Percentiles rank a stretch among this genome's conserved stretches.
Conservation (phyloP, 2,888 invertebrate genomes). For the Gastracanthus pulcherrimus region DNA sequence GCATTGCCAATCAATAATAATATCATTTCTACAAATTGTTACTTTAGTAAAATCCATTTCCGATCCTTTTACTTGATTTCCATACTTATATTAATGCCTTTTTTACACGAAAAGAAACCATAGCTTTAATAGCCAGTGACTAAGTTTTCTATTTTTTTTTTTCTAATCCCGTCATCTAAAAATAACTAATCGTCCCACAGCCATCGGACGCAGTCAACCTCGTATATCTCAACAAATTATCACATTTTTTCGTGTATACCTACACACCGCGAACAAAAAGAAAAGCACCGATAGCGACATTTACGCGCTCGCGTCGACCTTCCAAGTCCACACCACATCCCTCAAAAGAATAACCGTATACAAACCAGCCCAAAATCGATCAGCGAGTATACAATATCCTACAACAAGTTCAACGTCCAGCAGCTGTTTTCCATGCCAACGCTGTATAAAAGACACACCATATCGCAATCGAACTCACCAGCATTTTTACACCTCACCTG, state of each 20-base stretch:
- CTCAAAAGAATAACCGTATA: neutral
- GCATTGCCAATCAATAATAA: no score
- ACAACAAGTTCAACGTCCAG: constrained; percentile 29
- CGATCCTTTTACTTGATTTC: neutral
- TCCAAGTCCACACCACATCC: neutral
- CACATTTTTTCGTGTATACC: constrained; percentile 14
- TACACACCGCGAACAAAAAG: neutral
- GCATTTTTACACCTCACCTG: neutral
- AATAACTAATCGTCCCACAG: constrained; percentile 7
- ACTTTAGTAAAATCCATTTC: neutral
- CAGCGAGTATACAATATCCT: neutral
- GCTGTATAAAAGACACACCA: neutral
- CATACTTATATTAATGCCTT: neutral
- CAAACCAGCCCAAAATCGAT: constrained; percentile 23
- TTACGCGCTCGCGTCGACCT: neutral
- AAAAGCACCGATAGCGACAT: neutral
- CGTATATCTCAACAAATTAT: constrained; percentile 23
- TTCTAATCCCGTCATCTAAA: neutral
- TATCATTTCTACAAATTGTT: neutral
- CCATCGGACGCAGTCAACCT: neutral
- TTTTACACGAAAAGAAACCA: no score
- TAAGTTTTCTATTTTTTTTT: neutral
- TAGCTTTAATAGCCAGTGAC: neutral
- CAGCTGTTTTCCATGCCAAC: constrained; percentile 32
- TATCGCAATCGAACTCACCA: neutral